Percentiles rank a stretch among this genome's conserved stretches.
These are phyloP conservation scores for Eurystomus glaucurus DNA, from an alignment of 2,797 vertebrate species.

Conservation along the genomic window DNA sequence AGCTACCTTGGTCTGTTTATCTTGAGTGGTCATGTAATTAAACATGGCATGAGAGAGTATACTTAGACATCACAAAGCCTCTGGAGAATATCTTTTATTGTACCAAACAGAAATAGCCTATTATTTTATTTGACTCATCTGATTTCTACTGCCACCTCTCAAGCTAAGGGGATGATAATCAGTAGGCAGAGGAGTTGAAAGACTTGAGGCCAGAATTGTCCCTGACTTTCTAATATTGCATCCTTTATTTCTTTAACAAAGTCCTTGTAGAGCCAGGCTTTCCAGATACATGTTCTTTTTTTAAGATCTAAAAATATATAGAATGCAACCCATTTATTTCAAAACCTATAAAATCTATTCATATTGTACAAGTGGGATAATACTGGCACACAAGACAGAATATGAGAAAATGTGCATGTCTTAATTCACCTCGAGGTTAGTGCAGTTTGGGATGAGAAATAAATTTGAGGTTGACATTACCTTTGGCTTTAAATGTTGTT, in stretches of 20 bases:
- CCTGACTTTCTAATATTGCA: neutral
- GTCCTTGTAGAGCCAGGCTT: neutral
- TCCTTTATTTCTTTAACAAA: constrained; percentile 11
- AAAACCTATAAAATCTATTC: constrained; percentile 26
- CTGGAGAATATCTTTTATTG: neutral
- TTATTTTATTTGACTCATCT: neutral
- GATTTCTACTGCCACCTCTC: neutral
- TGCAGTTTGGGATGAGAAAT: neutral
- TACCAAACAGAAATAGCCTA: neutral
- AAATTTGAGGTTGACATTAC: neutral
- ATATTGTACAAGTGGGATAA: neutral
- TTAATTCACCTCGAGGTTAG: neutral
- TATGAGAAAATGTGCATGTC: neutral
- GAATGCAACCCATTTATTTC: constrained; percentile 38
- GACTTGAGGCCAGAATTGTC: neutral
- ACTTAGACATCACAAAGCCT: neutral
- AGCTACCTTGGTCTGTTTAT: neutral
- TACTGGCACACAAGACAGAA: neutral
- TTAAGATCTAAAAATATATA: constrained; percentile 6
- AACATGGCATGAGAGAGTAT: neutral
- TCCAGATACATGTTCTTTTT: neutral
- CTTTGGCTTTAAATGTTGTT: neutral
- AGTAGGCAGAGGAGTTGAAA: neutral
- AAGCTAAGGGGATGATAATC: neutral
- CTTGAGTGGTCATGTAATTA: neutral